These are phyloP conservation scores for Scaptodrosophila latifasciaeformis DNA, from an alignment of 2,888 invertebrate species.

Conservation along the genomic window DNA sequence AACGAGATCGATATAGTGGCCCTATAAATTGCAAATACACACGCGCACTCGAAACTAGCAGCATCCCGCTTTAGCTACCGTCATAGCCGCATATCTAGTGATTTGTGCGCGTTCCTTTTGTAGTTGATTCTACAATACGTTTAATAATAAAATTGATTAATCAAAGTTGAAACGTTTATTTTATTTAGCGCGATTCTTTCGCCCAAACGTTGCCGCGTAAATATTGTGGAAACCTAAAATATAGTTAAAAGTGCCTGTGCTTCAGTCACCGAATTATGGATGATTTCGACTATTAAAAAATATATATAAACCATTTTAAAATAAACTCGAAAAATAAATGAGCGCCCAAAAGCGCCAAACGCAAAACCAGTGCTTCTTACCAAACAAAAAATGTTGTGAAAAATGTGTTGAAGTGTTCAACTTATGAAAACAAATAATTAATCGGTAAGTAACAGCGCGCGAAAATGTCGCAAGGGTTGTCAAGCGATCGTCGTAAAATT, in stretches of 20 bases:
- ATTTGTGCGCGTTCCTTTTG: slow-evolving; percentile 45
- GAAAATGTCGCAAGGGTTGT: not conserved
- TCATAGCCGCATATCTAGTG: slow-evolving; percentile 21
- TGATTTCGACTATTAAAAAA: too few species aligned
- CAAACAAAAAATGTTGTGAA: not conserved
- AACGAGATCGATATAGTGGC: slow-evolving; percentile 26
- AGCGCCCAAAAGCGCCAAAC: too few species aligned
- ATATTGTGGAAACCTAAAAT: slow-evolving; percentile 25
- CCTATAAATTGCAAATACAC: slow-evolving; percentile 8
- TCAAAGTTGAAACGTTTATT: slow-evolving; percentile 53
- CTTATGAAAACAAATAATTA: not conserved
- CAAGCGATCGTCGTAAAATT: too few species aligned
- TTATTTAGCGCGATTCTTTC: slow-evolving; percentile 33
- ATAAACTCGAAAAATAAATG: too few species aligned
- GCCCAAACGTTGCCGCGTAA: slow-evolving; percentile 28
- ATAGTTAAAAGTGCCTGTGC: slow-evolving; percentile 16
- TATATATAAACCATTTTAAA: not conserved
- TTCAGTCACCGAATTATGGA: slow-evolving; percentile 1
- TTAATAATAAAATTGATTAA: slow-evolving; percentile 66
- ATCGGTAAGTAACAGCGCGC: slow-evolving; percentile 2
- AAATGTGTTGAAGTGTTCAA: too few species aligned
- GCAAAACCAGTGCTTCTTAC: too few species aligned
- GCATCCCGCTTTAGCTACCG: slow-evolving; percentile 42
- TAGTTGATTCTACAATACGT: slow-evolving; percentile 50
- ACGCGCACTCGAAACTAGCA: slow-evolving; percentile 30